phyloP scores from a whole-genome alignment of 2,888 invertebrate species.

The Tenodera sinensis region DNA sequence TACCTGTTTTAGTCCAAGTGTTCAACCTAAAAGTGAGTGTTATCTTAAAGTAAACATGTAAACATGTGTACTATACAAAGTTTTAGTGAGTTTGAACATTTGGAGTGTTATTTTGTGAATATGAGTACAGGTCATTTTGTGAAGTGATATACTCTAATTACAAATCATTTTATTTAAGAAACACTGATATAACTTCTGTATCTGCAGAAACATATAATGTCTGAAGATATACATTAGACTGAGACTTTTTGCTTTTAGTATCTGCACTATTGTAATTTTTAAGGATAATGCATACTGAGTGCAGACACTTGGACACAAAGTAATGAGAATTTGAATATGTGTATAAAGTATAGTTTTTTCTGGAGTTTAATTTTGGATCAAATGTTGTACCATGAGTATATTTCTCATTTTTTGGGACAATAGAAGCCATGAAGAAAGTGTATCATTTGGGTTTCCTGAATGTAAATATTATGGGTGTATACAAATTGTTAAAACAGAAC shows the following conservation, averaged over 20 bases:
- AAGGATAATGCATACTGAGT: background rate
- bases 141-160: background rate
- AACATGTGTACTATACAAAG: background rate
- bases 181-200: background rate
- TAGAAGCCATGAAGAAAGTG: too few species aligned
- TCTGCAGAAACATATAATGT: background rate
- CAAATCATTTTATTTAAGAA: background rate
- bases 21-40: background rate
- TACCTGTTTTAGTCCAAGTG: conserved; percentile 60
- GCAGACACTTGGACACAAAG: background rate
- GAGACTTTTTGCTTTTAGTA: background rate
- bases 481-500: too few species aligned
- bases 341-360: too few species aligned
- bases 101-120: background rate
- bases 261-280: background rate
- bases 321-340: background rate
- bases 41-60: background rate
- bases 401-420: too few species aligned
- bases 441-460: too few species aligned
- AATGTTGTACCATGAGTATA: too few species aligned
- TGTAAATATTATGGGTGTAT: too few species aligned
- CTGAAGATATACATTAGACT: background rate
- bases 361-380: too few species aligned
- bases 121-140: background rate
- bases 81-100: background rate